These are phyloP conservation scores for Parochlus steinenii DNA, from an alignment of 2,888 invertebrate genomes.

Conservation along the genomic window DNA sequence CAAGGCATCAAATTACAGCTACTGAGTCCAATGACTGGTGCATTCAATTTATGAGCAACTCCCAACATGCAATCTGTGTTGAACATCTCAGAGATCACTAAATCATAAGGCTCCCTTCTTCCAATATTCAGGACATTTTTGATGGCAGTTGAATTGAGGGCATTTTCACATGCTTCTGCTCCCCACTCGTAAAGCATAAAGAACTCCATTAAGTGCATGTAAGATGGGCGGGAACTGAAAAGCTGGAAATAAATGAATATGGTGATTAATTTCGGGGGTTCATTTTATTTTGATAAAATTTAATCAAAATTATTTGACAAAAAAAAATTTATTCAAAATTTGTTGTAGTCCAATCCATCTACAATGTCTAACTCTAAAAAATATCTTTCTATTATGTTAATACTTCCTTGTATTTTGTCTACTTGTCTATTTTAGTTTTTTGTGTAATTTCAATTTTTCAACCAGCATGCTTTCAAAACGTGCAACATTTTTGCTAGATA, in stretches of 20 bases:
- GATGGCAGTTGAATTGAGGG: constrained; percentile 24
- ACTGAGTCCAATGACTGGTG: constrained; percentile 40
- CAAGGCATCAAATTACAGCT: constrained; percentile 45
- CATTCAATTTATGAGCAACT: constrained; percentile 42
- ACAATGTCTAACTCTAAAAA: too few species aligned
- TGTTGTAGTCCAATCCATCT: too few species aligned
- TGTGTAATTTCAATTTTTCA: too few species aligned
- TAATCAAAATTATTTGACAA: not conserved
- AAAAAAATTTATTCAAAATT: not conserved
- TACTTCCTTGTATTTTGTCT: too few species aligned
- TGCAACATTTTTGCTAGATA: too few species aligned
- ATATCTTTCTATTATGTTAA: too few species aligned
- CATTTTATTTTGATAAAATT: too few species aligned
- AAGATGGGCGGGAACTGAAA: constrained; percentile 24
- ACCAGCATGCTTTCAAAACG: too few species aligned
- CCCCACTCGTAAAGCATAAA: constrained; percentile 26
- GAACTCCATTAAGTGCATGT: constrained; percentile 24
- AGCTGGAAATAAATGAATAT: constrained; percentile 19
- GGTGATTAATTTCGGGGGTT: too few species aligned
- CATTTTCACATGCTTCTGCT: constrained; percentile 23
- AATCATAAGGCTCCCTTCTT: constrained; percentile 38
- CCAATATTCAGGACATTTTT: constrained; percentile 23
- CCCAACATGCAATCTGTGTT: constrained; percentile 54
- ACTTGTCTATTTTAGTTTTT: too few species aligned
- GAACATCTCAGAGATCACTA: constrained; percentile 52